phyloP scores from a whole-genome alignment of 2,797 vertebrate genomes.

The Dicrostonyx torquatus region DNA sequence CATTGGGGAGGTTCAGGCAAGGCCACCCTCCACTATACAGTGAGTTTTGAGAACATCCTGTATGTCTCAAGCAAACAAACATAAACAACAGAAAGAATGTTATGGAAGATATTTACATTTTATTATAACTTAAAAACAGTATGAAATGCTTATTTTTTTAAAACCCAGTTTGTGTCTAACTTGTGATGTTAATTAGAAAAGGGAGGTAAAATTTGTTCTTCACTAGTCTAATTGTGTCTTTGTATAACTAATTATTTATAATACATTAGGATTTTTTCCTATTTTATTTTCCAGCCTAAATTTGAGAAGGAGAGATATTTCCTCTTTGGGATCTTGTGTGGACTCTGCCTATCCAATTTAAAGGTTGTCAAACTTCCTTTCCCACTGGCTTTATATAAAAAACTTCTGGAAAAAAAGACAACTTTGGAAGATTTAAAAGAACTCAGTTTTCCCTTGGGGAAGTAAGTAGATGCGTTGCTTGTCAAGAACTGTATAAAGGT shows the following conservation, averaged over 20 bases:
- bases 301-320: slow-evolving; percentile 73
- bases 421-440: slow-evolving; percentile 82
- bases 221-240: slow-evolving; percentile 6
- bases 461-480: slow-evolving; percentile 67
- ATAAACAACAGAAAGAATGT: neutral
- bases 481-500: neutral
- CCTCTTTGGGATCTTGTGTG: slow-evolving; percentile 80
- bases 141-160: slow-evolving; percentile 30
- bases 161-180: slow-evolving; percentile 36
- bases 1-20: neutral
- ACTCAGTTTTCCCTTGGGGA: slow-evolving; percentile 69
- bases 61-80: neutral
- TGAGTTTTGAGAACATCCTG: neutral
- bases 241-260: slow-evolving; percentile 37
- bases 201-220: neutral
- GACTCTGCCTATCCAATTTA: slow-evolving; percentile 73
- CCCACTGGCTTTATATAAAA: slow-evolving; percentile 83
- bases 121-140: neutral
- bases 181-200: slow-evolving; percentile 48
- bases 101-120: slow-evolving; percentile 28
- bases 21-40: neutral
- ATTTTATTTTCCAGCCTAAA: slow-evolving; percentile 62
- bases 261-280: neutral
- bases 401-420: slow-evolving; percentile 76
- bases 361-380: slow-evolving; percentile 77